These are phyloP conservation scores for Cactoblastis cactorum DNA, from an alignment of 2,888 invertebrate species.

Conservation along the genomic window DNA sequence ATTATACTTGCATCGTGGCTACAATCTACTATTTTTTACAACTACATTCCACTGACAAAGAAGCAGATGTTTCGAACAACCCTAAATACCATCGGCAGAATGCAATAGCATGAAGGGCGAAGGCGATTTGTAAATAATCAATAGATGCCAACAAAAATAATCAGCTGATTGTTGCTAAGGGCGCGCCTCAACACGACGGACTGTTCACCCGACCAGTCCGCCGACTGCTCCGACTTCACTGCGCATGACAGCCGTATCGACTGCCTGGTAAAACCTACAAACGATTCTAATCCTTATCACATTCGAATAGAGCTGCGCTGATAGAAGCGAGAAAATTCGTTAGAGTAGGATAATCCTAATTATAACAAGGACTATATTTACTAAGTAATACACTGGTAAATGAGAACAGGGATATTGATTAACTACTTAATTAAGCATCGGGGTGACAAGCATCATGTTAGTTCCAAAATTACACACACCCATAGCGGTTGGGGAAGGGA, in stretches of 20 bases:
- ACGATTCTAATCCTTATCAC: neutral
- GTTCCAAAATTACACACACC: too few species aligned
- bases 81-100: neutral
- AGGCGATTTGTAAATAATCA: constrained; percentile 20
- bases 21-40: constrained; percentile 1
- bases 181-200: neutral
- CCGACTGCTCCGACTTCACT: constrained; percentile 19
- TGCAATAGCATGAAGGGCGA: neutral
- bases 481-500: too few species aligned
- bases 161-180: constrained; percentile 27
- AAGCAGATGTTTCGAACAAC: neutral
- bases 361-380: constrained; percentile 11
- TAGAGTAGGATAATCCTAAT: constrained; percentile 12
- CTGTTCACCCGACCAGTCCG: constrained; percentile 21
- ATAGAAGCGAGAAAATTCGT: neutral
- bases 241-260: constrained; percentile 39
- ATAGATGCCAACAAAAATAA: constrained; percentile 21
- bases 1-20: neutral
- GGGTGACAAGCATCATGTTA: neutral
- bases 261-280: constrained; percentile 15
- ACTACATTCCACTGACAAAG: neutral
- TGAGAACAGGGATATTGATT: neutral
- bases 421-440: neutral
- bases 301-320: neutral
- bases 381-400: neutral